These are phyloP conservation scores for Pocota personata DNA, from an alignment of 2,888 invertebrate species.

Conservation along the genomic window DNA sequence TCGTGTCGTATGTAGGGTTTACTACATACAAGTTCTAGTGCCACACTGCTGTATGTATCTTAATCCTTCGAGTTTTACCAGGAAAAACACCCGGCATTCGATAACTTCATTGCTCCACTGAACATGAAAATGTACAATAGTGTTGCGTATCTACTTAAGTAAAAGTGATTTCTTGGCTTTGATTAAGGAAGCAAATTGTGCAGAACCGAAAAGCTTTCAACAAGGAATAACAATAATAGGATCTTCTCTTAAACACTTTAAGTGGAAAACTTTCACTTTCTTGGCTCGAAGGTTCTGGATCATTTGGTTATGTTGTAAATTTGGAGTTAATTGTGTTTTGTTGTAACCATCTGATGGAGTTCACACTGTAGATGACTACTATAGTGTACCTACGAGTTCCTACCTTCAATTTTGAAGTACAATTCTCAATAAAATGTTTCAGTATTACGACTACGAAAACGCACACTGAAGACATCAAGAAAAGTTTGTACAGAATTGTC, in stretches of 20 bases:
- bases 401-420: too few species aligned
- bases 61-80: neutral
- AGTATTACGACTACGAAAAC: too few species aligned
- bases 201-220: neutral
- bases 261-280: neutral
- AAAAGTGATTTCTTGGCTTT: neutral
- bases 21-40: too few species aligned
- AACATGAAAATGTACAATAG: neutral
- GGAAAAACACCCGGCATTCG: neutral
- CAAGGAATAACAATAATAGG: neutral
- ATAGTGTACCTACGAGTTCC: too few species aligned
- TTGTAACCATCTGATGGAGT: neutral
- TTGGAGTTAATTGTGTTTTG: neutral
- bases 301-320: neutral
- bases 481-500: too few species aligned
- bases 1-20: too few species aligned
- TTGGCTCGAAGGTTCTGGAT: neutral
- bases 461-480: too few species aligned
- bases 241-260: constrained; percentile 3
- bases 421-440: too few species aligned
- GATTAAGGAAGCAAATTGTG: neutral
- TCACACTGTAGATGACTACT: too few species aligned
- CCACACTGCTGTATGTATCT: too few species aligned
- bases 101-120: neutral
- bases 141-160: neutral